Evolutionary conservation across 2,113 vertebrate genomes (phyloP).

Genomic region (Psittacara wagleri): DNA sequence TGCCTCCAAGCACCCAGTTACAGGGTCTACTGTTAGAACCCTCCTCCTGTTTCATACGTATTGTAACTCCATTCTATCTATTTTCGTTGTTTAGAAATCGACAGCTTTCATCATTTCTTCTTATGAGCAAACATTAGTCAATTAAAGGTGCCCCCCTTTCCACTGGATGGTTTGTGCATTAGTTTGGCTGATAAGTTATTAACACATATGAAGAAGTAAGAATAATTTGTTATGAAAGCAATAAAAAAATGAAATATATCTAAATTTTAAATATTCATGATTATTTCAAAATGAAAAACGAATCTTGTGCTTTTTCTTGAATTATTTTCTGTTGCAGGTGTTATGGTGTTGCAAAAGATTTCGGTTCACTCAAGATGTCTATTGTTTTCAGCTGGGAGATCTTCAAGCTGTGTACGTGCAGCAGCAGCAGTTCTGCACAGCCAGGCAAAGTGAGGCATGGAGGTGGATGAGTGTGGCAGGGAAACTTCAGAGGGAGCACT

Average conservation of each 20-base stretch:
- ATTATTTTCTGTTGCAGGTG: not conserved
- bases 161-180: not conserved
- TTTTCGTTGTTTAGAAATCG: not conserved
- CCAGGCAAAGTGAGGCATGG: not conserved
- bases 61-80: not conserved
- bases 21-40: not conserved
- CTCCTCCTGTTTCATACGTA: not conserved
- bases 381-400: not conserved
- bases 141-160: not conserved
- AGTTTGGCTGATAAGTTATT: not conserved
- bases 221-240: not conserved
- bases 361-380: not conserved
- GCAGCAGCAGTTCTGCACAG: not conserved
- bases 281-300: not conserved
- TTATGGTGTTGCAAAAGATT: not conserved
- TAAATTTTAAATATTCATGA: not conserved
- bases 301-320: not conserved
- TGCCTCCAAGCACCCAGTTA: not conserved
- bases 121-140: not conserved
- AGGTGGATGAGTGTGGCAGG: not conserved
- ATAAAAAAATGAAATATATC: not conserved
- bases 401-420: not conserved
- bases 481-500: not conserved
- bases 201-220: not conserved
- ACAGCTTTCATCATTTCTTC: not conserved